Evolutionary conservation across 1,140 invertebrate genomes (phyloP), one percentile per base, ranked within the genome.

Genomic region (Drosophila ohnishii): DNA sequence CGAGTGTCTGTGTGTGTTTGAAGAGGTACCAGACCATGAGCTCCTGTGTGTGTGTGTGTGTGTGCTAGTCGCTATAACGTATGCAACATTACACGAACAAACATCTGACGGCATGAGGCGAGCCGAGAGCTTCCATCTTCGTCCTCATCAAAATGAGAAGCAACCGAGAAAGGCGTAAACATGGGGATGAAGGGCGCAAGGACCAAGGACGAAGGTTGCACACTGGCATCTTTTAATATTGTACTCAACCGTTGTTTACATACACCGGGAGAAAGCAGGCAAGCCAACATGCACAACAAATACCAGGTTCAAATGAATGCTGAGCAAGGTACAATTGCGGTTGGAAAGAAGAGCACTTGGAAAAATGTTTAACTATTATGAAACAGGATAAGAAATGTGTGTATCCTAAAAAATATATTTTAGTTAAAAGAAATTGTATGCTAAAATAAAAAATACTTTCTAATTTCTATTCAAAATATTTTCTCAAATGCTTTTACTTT

Each of bases 81-180:
- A 76, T 77, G 75, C 75, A 77, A 77, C 75, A 77, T 77, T 77
- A 76, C 64, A 76, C 65, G 73, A 69, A 75, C 73, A 77, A 70
- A 76, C 74, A 73, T 63, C 25, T 55, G 40, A 57, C 59, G 59
- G 44, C 53, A 50, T 40, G 71, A 66, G 50, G 44, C 59, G 14
- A 48, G 22, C 62, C 62, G 44, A 47, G 28, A 47, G 32, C 62
- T 65, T 70, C 51, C 65, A 71, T 70, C 67, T 71, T 37, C 51
- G 51, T 48, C 19, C 67, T 71, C 67, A 71, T 58, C 67, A 70
- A 71, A 71, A 71, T 58, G 65, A 71, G 67, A 35, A 59, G 67
- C 67, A 34, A 35, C 51, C 11, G 67, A 45, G 51, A 39, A 69
- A 30, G 65, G 65, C 67, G 51, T 32, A 70, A 48, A 22, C 67